Evolutionary conservation across 2,888 invertebrate genomes (phyloP).

Genomic region (Conistra vaccinii): DNA sequence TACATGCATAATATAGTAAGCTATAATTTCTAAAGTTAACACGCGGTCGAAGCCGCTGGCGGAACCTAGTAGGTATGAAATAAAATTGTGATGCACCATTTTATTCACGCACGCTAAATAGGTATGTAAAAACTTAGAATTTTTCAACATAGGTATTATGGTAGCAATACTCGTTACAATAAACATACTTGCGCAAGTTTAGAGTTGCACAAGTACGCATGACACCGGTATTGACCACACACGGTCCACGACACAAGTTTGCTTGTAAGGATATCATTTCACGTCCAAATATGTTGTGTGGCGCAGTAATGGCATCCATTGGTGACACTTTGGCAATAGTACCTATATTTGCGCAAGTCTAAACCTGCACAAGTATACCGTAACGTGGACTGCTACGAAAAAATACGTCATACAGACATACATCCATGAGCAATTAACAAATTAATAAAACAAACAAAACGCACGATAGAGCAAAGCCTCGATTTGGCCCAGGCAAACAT

Average conservation of each 20-base stretch:
- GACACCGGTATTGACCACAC: no score
- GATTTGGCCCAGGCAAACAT: constrained; percentile 13
- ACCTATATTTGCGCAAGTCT: no score
- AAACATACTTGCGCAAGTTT: not conserved
- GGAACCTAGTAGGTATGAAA: no score
- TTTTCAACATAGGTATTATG: not conserved
- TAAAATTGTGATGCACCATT: not conserved
- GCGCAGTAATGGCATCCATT: not conserved
- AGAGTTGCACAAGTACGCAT: no score
- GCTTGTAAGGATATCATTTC: not conserved
- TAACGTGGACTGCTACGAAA: no score
- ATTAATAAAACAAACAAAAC: not conserved
- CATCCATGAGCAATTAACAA: not conserved
- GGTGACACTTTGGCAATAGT: not conserved
- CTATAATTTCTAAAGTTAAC: no score
- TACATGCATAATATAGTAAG: no score
- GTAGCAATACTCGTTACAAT: no score
- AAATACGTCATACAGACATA: no score
- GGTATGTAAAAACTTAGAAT: not conserved
- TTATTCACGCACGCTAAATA: not conserved
- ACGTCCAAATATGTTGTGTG: not conserved
- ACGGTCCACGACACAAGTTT: no score
- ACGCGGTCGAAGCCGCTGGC: no score
- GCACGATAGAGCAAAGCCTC: not conserved
- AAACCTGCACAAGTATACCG: no score